These are phyloP conservation scores for Astur gentilis DNA, from an alignment of 2,113 vertebrate species.

Conservation along the genomic window DNA sequence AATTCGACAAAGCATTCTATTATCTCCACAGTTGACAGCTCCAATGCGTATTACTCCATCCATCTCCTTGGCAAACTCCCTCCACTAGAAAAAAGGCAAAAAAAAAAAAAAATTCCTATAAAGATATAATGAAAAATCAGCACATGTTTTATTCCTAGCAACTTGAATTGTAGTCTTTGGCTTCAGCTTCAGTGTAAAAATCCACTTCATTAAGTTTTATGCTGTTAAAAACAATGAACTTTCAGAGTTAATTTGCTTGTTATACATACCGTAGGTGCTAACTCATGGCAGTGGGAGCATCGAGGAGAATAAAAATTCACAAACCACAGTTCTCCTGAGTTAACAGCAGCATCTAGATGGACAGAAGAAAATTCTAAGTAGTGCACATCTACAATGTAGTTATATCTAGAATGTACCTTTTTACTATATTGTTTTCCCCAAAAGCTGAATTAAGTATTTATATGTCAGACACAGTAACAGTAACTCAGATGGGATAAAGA, in stretches of 20 bases:
- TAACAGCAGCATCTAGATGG: conserved; percentile 85
- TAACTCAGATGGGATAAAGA: neutral
- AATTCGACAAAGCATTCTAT: conserved; percentile 88
- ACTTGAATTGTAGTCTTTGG: neutral
- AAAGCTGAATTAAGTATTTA: neutral
- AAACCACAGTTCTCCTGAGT: conserved; percentile 97
- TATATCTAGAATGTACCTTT: neutral
- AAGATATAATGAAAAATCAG: neutral
- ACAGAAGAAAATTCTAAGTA: neutral
- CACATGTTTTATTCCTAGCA: neutral
- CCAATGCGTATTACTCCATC: conserved; percentile 92
- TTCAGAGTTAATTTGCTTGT: neutral
- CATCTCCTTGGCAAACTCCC: conserved; percentile 96
- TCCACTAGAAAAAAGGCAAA: conserved; percentile 78
- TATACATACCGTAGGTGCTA: conserved; percentile 88
- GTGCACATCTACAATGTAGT: neutral
- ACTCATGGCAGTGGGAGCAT: conserved; percentile 95
- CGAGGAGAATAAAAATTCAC: conserved; percentile 97
- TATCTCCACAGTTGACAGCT: conserved; percentile 97
- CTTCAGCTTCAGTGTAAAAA: neutral
- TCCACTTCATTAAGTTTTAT: neutral
- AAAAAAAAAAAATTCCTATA: neutral
- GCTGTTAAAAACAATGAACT: neutral
- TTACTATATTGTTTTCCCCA: neutral
- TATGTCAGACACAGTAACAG: neutral